These are phyloP conservation scores for Smutsia temminckii DNA, from an alignment of 2,797 vertebrate genomes.

Conservation along the genomic window DNA sequence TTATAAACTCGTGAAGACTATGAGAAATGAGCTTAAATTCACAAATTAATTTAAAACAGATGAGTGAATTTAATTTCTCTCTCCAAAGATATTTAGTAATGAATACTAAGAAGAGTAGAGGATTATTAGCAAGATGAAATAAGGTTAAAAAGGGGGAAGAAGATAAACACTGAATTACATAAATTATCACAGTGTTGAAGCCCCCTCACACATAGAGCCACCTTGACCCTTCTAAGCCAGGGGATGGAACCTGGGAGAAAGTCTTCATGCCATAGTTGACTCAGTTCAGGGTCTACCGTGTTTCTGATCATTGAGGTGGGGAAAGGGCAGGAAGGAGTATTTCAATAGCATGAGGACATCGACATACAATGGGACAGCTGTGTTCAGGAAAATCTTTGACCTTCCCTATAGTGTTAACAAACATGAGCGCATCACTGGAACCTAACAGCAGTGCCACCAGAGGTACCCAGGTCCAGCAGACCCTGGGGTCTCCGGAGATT, in stretches of 20 bases:
- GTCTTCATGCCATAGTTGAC: not conserved
- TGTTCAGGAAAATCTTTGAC: not conserved
- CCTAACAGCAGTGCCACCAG: not conserved
- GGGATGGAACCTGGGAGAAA: not conserved
- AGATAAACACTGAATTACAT: not conserved
- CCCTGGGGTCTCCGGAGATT: not conserved
- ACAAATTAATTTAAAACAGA: slow-evolving; percentile 76
- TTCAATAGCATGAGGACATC: not conserved
- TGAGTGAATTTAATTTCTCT: slow-evolving; percentile 74
- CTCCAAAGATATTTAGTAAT: slow-evolving; percentile 63
- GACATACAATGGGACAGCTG: not conserved
- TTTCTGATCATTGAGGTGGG: not conserved
- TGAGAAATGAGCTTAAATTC: slow-evolving; percentile 73
- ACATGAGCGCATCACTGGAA: not conserved
- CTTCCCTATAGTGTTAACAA: not conserved
- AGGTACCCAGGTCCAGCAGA: not conserved
- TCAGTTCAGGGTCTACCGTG: not conserved
- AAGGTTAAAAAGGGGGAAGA: slow-evolving; percentile 24
- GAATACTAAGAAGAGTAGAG: slow-evolving; percentile 39
- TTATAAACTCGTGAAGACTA: slow-evolving; percentile 68
- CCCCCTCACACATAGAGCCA: not conserved
- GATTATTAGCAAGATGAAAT: slow-evolving; percentile 60
- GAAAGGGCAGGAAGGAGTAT: not conserved
- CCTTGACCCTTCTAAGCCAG: not conserved
- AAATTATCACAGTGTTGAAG: slow-evolving; percentile 6